Conservation (phyloP, 2,113 vertebrate genomes). For the Actinemys pallida region DNA sequence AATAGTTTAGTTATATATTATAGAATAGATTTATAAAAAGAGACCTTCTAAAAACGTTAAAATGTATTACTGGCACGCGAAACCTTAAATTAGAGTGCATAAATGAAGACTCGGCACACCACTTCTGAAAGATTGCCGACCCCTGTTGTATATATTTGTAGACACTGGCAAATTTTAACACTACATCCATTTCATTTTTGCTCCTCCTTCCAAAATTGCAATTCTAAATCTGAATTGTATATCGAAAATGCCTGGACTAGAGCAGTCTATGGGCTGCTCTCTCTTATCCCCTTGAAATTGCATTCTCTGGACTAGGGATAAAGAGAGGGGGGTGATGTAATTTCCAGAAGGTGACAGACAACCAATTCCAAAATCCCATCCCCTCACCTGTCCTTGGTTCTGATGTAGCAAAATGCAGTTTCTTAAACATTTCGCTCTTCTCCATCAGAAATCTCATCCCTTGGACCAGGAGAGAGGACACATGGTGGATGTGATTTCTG, state of each 20-base stretch:
- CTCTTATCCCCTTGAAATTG: neutral
- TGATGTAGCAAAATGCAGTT: fast-evolving
- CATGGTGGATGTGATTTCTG: fast-evolving
- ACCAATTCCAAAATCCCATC: fast-evolving
- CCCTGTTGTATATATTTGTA: neutral
- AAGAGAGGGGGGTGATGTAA: fast-evolving
- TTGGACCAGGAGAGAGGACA: neutral
- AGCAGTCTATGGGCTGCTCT: neutral
- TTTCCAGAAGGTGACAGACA: fast-evolving
- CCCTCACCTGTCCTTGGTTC: fast-evolving
- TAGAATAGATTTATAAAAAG: no score
- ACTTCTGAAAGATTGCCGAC: no score
- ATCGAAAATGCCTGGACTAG: neutral
- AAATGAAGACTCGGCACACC: no score
- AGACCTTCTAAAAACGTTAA: no score
- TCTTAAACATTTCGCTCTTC: fast-evolving
- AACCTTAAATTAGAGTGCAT: no score
- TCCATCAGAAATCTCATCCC: neutral
- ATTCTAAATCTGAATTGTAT: neutral
- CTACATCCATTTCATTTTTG: fast-evolving
- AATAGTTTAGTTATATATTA: no score
- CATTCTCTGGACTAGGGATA: fast-evolving
- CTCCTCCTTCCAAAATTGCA: neutral
- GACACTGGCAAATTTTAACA: neutral
- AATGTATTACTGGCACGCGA: no score